These are phyloP conservation scores for Hydrozoanthus gracilis DNA, from an alignment of 92 coral and sea anemone genomes.

Conservation along the genomic window DNA sequence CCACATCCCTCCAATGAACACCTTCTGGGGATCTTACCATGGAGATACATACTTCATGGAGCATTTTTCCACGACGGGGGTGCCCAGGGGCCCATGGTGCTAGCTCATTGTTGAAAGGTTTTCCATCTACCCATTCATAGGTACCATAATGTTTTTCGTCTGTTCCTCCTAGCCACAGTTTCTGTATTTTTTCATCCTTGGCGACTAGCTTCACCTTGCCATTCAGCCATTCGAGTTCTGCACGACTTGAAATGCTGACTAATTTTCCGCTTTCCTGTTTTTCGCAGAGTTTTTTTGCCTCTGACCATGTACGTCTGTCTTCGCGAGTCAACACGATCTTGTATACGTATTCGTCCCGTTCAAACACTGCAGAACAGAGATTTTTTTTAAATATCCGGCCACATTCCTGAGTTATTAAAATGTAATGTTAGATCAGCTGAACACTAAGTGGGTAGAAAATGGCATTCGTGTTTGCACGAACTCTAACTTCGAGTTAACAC, in stretches of 20 bases:
- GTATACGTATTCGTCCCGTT: constrained; percentile 72
- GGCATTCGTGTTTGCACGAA: no score
- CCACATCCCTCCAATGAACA: constrained; percentile 74
- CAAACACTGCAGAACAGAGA: constrained; percentile 61
- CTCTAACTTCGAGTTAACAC: no score
- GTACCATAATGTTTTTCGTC: constrained; percentile 53
- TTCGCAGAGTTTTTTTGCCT: constrained; percentile 79
- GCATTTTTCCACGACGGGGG: constrained; percentile 35
- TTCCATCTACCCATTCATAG: constrained; percentile 66
- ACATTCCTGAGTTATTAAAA: no score
- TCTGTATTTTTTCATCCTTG: constrained; percentile 40
- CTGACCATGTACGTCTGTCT: constrained; percentile 80
- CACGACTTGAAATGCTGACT: constrained; percentile 68
- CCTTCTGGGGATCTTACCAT: constrained; percentile 61
- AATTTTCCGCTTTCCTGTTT: constrained; percentile 73
- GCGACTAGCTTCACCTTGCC: constrained; percentile 65
- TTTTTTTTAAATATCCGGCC: no score
- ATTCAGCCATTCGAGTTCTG: constrained; percentile 71
- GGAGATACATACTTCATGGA: constrained; percentile 74
- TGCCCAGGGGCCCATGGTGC: constrained; percentile 66
- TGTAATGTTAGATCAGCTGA: no score
- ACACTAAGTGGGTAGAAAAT: no score
- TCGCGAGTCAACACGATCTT: constrained; percentile 70
- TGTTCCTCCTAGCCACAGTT: constrained; percentile 78
- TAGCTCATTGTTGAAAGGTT: constrained; percentile 51